phyloP scores from a whole-genome alignment of 2,797 vertebrate genomes.

The Huso huso region DNA sequence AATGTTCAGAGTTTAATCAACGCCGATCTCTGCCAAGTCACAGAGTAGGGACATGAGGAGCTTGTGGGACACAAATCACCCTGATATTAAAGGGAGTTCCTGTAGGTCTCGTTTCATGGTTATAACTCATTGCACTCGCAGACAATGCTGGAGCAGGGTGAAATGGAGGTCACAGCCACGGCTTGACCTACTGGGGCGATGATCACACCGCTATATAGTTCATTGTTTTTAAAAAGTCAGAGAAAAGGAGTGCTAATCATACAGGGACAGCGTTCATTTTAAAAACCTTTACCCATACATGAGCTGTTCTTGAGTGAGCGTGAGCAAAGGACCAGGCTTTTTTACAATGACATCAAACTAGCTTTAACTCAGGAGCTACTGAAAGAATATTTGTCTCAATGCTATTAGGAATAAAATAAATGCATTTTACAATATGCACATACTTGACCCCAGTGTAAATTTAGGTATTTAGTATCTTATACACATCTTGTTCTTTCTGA shows the following conservation, averaged over 20 bases:
- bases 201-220: background rate
- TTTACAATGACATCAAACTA: no score
- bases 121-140: constrained; percentile 50
- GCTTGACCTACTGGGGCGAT: background rate
- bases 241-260: no score
- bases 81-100: constrained; percentile 22
- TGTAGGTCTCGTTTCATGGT: constrained; percentile 29
- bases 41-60: constrained; percentile 17
- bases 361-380: no score
- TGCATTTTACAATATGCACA: no score
- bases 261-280: background rate
- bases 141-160: constrained; percentile 51
- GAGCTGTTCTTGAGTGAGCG: no score
- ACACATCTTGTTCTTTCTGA: constrained; percentile 44
- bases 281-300: background rate
- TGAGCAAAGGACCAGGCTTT: no score
- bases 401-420: no score
- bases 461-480: constrained; percentile 57
- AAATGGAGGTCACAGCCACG: constrained; percentile 54
- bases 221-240: background rate
- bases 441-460: constrained; percentile 4
- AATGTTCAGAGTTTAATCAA: background rate
- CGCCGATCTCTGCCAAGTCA: background rate
- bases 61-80: constrained; percentile 38
- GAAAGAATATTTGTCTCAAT: no score